phyloP scores from a whole-genome alignment of 2,888 invertebrate genomes.

The Drosophila tripunctata region DNA sequence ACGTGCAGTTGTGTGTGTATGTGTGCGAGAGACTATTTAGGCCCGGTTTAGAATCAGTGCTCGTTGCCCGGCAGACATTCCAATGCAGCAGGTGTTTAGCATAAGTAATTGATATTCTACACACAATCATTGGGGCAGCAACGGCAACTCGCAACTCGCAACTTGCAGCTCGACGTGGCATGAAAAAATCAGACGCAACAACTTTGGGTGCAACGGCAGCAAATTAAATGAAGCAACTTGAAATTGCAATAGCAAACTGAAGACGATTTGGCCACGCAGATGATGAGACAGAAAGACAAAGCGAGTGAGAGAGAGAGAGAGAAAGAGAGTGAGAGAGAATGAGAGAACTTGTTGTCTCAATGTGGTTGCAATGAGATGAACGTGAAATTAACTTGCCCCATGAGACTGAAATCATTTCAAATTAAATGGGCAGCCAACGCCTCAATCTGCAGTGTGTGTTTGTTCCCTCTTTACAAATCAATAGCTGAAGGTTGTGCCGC shows the following conservation, averaged over 20 bases:
- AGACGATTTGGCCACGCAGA: conserved; percentile 30
- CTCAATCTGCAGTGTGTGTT: conserved; percentile 14
- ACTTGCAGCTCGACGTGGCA: conserved; percentile 43
- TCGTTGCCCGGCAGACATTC: conserved; percentile 77
- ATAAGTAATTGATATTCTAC: conserved; percentile 84
- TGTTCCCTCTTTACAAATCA: background rate
- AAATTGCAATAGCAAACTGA: conserved; percentile 57
- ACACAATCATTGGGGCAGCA: conserved; percentile 72
- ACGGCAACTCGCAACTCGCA: conserved; percentile 17
- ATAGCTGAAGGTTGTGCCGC: conserved; percentile 5
- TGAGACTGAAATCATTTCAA: conserved; percentile 41
- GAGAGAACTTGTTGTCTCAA: conserved; percentile 16
- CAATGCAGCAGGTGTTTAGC: conserved; percentile 84
- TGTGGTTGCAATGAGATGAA: conserved; percentile 26
- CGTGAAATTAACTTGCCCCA: conserved; percentile 47
- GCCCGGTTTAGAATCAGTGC: conserved; percentile 73
- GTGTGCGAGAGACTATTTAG: conserved; percentile 51
- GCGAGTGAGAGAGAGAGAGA: too few species aligned
- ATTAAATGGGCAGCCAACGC: conserved; percentile 48
- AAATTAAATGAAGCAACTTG: conserved; percentile 67
- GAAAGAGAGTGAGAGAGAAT: too few species aligned
- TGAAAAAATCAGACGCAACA: conserved; percentile 50
- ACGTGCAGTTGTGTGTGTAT: conserved; percentile 1
- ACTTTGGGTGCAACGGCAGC: conserved; percentile 40
- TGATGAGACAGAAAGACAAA: conserved; percentile 15